A percentile compares a stretch with the other conserved stretches of the same genome.
These are phyloP conservation scores for Paralvinella palmiformis DNA, from an alignment of 1,140 invertebrate species.

Conservation along the genomic window DNA sequence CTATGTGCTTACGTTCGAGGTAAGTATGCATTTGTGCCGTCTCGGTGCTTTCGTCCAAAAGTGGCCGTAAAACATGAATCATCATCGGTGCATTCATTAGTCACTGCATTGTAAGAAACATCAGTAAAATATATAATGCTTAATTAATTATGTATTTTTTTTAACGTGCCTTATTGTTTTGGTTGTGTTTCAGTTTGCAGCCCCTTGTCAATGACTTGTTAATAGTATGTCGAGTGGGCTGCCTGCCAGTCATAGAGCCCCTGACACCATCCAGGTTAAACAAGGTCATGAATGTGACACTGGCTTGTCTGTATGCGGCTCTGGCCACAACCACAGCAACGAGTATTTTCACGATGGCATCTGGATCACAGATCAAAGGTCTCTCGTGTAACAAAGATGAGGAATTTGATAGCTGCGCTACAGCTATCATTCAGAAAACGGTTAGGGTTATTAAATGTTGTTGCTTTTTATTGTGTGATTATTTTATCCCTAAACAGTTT, in stretches of 20 bases:
- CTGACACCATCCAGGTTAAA: constrained; percentile 71
- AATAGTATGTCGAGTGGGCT: constrained; percentile 73
- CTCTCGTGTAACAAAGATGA: constrained; percentile 48
- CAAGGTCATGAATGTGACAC: constrained; percentile 68
- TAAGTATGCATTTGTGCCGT: too few species aligned
- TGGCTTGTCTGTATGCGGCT: constrained; percentile 73
- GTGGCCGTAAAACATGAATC: too few species aligned
- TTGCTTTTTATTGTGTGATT: too few species aligned
- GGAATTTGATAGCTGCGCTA: constrained; percentile 46
- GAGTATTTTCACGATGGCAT: constrained; percentile 62
- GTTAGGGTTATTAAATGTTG: too few species aligned
- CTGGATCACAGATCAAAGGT: constrained; percentile 59
- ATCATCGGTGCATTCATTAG: background rate
- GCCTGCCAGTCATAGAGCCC: constrained; percentile 79
- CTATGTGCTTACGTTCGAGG: too few species aligned
- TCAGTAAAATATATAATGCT: background rate
- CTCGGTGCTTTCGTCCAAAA: too few species aligned
- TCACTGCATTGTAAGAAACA: too few species aligned
- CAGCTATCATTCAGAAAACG: constrained; percentile 48
- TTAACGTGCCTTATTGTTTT: constrained; percentile 6
- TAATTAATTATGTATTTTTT: background rate
- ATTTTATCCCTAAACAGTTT: constrained; percentile 6
- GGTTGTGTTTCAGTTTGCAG: constrained; percentile 59
- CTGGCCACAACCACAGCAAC: constrained; percentile 64
- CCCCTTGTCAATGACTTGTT: constrained; percentile 74